Evolutionary conservation across 1,140 invertebrate genomes (phyloP), one percentile per base, ranked within the genome.

Genomic region (Physella acuta): DNA sequence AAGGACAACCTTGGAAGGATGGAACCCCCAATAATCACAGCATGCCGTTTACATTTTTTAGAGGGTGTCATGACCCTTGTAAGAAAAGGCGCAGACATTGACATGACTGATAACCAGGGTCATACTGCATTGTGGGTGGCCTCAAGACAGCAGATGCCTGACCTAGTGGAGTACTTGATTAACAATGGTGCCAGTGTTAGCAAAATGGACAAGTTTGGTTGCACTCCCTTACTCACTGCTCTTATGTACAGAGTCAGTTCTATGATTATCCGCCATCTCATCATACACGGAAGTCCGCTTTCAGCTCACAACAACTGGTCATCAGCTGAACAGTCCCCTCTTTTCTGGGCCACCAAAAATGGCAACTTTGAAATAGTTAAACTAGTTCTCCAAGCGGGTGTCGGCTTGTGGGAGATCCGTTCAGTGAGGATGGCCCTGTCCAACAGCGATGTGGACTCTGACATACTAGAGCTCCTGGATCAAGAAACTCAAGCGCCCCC

Each of bases 121-220:
- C 81, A 81, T 61, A 81, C 81, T 61, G 79, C 81, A 28, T 68
- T 82, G 34, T 81, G 81, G 79, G 76, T 81, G 26, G 81, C 81
- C 33, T 75, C 78, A 20, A 63, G 79, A 59, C 80, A 81, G 61
- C 78, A 80, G 67, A 79, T 79, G 77, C 78, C 77, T 20, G 79
- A 80, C 62, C 56, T 81, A 8, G 80, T 81, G 39, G 77, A 81
- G 36, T 78, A 79, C 61, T 68, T 82, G 20, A 81, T 82, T 62
- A 68, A 67, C 26, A 79, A 80, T 72, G 79, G 81, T 76, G 81
- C 81, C 72, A 80, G 77, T 77, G 79, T 82, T 8, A 82, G 79
- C 69, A 78, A 76, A 60, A 75, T 77, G 37, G 77, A 79, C 52
- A 72, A 73, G 44, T 82, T 75, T 67, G 71, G 75, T 34, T 76